Conservation (phyloP, 1,140 invertebrate genomes). For the Hyles euphorbiae region DNA sequence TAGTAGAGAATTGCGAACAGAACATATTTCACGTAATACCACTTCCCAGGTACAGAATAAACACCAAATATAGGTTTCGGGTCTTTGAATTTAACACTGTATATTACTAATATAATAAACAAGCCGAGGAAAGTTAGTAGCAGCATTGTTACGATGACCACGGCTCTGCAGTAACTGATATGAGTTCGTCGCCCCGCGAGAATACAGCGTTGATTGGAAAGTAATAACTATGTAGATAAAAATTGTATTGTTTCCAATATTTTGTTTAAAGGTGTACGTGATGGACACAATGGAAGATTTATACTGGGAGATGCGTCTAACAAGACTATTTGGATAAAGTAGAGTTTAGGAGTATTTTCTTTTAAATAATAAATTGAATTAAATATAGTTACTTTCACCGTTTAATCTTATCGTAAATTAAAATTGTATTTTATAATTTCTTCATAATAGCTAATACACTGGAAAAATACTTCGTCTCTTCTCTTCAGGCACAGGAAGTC, state of each 20-base stretch:
- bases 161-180: background rate
- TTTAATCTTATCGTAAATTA: background rate
- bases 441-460: background rate
- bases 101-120: constrained; percentile 31
- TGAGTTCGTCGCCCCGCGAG: background rate
- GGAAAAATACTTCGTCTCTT: background rate
- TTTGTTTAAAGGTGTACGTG: background rate
- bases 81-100: constrained; percentile 39
- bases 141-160: constrained; percentile 11
- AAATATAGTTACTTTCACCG: background rate
- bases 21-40: constrained; percentile 79
- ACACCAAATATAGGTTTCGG: constrained; percentile 76
- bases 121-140: constrained; percentile 1
- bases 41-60: constrained; percentile 78
- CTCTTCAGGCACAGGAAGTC: no score
- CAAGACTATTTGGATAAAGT: no score
- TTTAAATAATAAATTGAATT: no score
- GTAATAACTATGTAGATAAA: background rate
- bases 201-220: background rate
- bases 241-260: background rate
- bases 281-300: no score
- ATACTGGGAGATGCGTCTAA: no score
- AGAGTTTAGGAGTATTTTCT: no score
- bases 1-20: constrained; percentile 75
- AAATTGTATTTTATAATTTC: background rate